Percentiles rank a stretch among this genome's conserved stretches.
Evolutionary conservation across 2,888 invertebrate species (phyloP).

Genomic region (Nomada fucata): DNA sequence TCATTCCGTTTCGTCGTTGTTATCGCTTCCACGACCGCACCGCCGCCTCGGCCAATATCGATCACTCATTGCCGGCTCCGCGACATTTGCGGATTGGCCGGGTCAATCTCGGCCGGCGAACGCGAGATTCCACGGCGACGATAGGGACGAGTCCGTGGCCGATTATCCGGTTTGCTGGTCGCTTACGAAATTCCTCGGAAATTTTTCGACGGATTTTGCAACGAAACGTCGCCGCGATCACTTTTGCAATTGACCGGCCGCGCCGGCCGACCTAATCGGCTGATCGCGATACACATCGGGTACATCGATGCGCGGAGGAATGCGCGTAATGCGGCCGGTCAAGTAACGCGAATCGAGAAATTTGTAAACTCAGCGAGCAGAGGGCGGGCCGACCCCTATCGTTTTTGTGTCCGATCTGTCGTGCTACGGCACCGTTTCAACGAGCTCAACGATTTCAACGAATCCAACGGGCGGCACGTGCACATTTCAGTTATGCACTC

Average conservation of each 20-base stretch:
- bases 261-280: background rate
- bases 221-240: background rate
- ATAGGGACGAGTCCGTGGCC: background rate
- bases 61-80: background rate
- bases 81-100: background rate
- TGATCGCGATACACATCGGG: background rate
- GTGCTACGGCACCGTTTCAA: conserved; percentile 6
- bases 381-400: background rate
- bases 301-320: conserved; percentile 31
- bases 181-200: conserved; percentile 28
- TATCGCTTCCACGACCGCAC: conserved; percentile 20
- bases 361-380: conserved; percentile 58
- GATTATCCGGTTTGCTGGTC: conserved; percentile 16
- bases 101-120: background rate
- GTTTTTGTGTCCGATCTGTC: conserved; percentile 10
- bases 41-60: background rate
- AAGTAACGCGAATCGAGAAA: conserved; percentile 33
- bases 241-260: conserved; percentile 18
- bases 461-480: conserved; percentile 5
- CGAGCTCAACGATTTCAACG: too few species aligned
- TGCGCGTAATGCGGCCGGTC: conserved; percentile 48
- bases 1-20: conserved; percentile 50
- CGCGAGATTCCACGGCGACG: background rate
- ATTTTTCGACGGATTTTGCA: conserved; percentile 30
- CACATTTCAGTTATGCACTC: conserved; percentile 1